Percentiles rank a stretch among this genome's conserved stretches.
Evolutionary conservation across 2,888 invertebrate species (phyloP).

Genomic region (Macrosoma leucophasiata): DNA sequence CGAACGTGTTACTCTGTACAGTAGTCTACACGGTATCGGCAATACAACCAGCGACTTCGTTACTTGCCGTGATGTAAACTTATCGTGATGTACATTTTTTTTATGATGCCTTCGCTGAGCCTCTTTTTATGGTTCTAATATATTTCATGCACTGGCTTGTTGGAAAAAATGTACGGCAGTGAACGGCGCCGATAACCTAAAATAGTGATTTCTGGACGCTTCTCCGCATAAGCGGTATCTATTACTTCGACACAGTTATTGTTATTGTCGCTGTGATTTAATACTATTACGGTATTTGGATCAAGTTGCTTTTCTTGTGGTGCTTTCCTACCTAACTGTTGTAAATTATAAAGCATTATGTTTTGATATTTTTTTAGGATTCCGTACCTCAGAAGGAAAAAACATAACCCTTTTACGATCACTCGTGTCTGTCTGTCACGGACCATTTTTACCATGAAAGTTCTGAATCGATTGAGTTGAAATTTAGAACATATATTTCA

Average conservation of each 20-base stretch:
- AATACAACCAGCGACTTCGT: not conserved
- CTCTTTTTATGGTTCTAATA: slow-evolving; percentile 62
- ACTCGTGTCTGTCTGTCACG: too few species aligned
- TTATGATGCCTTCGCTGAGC: slow-evolving; percentile 52
- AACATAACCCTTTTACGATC: too few species aligned
- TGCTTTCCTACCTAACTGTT: too few species aligned
- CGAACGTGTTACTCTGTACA: slow-evolving; percentile 49
- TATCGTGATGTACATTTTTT: too few species aligned
- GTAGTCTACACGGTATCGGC: slow-evolving; percentile 10
- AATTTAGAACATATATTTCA: too few species aligned
- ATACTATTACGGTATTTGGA: slow-evolving; percentile 13
- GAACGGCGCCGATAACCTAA: slow-evolving; percentile 54
- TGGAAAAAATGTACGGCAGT: slow-evolving; percentile 57
- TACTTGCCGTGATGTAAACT: too few species aligned
- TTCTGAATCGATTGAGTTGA: too few species aligned
- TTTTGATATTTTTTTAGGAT: too few species aligned
- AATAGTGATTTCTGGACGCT: slow-evolving; percentile 50
- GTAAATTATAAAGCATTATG: too few species aligned
- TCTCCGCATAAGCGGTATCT: slow-evolving; percentile 41
- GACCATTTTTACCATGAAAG: too few species aligned
- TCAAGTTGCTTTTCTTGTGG: too few species aligned
- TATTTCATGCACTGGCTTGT: slow-evolving; percentile 59
- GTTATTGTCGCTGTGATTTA: slow-evolving; percentile 22
- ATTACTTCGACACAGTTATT: slow-evolving; percentile 21
- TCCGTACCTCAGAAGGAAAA: too few species aligned